Evolutionary conservation across 2,888 invertebrate genomes (phyloP), one percentile per base, ranked within the genome.

Genomic region (Coelogynopora nodosa): DNA sequence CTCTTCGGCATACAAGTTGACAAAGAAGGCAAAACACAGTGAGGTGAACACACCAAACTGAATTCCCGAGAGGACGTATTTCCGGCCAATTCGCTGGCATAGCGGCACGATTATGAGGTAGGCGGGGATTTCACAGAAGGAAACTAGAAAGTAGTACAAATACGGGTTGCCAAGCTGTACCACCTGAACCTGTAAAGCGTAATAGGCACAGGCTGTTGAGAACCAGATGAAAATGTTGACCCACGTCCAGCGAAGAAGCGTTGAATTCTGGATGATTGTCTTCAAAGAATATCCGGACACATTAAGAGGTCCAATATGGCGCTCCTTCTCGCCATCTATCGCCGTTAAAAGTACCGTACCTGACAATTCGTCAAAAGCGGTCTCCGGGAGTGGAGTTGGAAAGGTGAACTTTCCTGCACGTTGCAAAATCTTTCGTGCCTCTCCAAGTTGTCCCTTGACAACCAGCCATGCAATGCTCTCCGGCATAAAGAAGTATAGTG

Each of bases 141-240:
- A 49, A 18, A 49, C 49, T 10, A 49, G 49, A 49, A 49, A 49
- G 5, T 49, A 18, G 18, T 49, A 49, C 5, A 49, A 18, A 18
- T 49, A 49, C 5, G 49, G 49, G 18, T 49, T 49, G 5, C 49
- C 49, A 5, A 49, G 49, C 5, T 18, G 49, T 5, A 49, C 49
- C 49, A 49, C 49, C 49, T 49, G 49, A 18, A 49, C 49, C 49
- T 49, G 49, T 5, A 49, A 18, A 18, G 49, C 49, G 18, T 49
- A 49, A 18, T 49, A 49, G 49, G 49, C 49, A 18, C 49, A 49
- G 18, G 49, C 5, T 5, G 49, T 49, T 5, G 49, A 49, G 49
- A 49, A 49, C 49, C 49, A 49, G 49, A 49, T 49, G 49, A 84
- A 84, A 67, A 28, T 31, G 49, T 84, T 84, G 0, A 84, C 27